These are phyloP conservation scores for Thecophora atra DNA, from an alignment of 2,888 invertebrate species.

Conservation along the genomic window DNA sequence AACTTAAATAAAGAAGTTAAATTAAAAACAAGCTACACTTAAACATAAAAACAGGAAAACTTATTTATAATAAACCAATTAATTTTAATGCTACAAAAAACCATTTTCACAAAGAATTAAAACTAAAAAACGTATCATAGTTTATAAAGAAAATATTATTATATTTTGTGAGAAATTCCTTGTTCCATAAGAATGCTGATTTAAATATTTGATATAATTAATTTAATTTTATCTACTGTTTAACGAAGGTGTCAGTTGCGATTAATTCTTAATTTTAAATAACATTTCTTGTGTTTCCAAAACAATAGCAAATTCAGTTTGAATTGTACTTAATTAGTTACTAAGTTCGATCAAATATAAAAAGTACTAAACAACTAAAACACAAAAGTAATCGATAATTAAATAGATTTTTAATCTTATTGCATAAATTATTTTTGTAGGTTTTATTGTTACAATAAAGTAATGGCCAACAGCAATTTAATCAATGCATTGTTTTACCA, in stretches of 20 bases:
- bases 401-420: neutral
- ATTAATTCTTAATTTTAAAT: neutral
- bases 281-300: neutral
- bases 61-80: too few relatives aligned
- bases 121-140: too few relatives aligned
- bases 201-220: conserved; percentile 8
- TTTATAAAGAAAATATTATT: too few relatives aligned
- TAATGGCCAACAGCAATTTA: too few relatives aligned
- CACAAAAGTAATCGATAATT: neutral
- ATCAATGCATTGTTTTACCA: too few relatives aligned
- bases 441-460: neutral
- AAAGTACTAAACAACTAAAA: conserved; percentile 17
- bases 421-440: conserved; percentile 6
- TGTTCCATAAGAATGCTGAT: too few relatives aligned
- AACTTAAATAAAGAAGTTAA: neutral
- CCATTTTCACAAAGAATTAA: too few relatives aligned
- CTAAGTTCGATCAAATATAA: conserved; percentile 1
- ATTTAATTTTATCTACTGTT: neutral
- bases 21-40: neutral
- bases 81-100: too few relatives aligned
- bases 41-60: too few relatives aligned
- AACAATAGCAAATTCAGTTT: neutral
- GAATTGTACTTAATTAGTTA: conserved; percentile 7
- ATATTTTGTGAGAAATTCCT: too few relatives aligned
- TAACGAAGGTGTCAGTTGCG: neutral